Conservation (phyloP, 2,797 vertebrate genomes). For the Agapornis canus region DNA sequence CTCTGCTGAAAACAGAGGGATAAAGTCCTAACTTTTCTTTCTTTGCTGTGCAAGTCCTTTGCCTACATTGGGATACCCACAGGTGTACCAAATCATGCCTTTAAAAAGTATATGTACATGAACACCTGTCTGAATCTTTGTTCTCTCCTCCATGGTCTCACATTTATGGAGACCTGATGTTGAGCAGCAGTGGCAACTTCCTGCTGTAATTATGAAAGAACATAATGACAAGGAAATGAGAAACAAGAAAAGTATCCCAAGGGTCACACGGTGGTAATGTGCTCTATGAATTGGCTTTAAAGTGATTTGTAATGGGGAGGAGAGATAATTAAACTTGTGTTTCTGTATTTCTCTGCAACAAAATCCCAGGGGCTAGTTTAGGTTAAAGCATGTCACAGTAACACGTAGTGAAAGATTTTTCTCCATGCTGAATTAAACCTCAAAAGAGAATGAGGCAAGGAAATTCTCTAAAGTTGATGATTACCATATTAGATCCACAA, state of each 20-base stretch:
- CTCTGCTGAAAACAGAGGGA: not conserved
- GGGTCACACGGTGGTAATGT: accelerated
- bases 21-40: not conserved
- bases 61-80: accelerated
- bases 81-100: not conserved
- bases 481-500: not conserved
- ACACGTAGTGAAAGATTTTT: not conserved
- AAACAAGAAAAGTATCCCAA: not conserved
- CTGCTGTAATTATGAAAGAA: not conserved
- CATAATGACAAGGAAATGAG: not conserved
- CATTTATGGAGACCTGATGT: not conserved
- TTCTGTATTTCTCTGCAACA: not conserved
- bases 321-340: not conserved
- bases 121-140: not conserved
- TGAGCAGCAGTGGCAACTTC: not conserved
- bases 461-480: not conserved
- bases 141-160: not conserved
- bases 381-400: not conserved
- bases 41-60: not conserved
- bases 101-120: not conserved
- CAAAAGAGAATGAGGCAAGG: not conserved
- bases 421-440: not conserved
- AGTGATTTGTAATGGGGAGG: not conserved
- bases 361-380: not conserved
- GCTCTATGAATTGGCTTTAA: not conserved